These are phyloP conservation scores for Acrobasis repandana DNA, from an alignment of 2,888 invertebrate genomes.

Conservation along the genomic window DNA sequence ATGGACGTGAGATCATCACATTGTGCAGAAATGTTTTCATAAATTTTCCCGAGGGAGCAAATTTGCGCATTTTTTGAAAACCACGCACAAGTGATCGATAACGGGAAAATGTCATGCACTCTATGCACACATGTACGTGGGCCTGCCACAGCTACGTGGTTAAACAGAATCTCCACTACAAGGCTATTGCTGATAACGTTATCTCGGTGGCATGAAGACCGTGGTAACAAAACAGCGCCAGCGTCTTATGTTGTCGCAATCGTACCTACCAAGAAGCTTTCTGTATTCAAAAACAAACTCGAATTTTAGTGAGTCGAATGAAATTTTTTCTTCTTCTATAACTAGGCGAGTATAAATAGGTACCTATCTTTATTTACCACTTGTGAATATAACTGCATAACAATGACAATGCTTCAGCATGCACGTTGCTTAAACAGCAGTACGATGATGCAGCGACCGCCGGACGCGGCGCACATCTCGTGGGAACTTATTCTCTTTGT, in stretches of 20 bases:
- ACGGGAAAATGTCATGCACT: not conserved
- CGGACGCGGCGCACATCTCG: not conserved
- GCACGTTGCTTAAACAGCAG: not conserved
- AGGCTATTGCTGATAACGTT: slow-evolving; percentile 80
- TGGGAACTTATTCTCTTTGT: not conserved
- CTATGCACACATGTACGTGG: not conserved
- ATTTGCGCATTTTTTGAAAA: not conserved
- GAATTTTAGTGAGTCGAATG: no score
- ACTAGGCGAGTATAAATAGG: no score
- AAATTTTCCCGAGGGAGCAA: not conserved
- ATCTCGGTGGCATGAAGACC: slow-evolving; percentile 54
- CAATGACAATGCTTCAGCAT: not conserved
- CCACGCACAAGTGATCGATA: not conserved
- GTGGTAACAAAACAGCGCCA: slow-evolving; percentile 36
- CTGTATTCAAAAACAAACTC: not conserved
- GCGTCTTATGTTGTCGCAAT: slow-evolving; percentile 29
- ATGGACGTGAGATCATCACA: not conserved
- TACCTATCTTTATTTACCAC: no score
- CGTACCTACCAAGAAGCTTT: not conserved
- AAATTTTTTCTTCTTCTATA: no score
- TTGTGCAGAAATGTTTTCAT: not conserved
- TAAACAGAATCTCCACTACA: slow-evolving; percentile 72
- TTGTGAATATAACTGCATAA: no score
- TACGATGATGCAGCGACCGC: not conserved
- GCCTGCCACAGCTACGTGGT: slow-evolving; percentile 32